Percentiles rank a stretch among this genome's conserved stretches.
Conservation (phyloP, 2,888 invertebrate genomes). For the Adineta ricciae region DNA sequence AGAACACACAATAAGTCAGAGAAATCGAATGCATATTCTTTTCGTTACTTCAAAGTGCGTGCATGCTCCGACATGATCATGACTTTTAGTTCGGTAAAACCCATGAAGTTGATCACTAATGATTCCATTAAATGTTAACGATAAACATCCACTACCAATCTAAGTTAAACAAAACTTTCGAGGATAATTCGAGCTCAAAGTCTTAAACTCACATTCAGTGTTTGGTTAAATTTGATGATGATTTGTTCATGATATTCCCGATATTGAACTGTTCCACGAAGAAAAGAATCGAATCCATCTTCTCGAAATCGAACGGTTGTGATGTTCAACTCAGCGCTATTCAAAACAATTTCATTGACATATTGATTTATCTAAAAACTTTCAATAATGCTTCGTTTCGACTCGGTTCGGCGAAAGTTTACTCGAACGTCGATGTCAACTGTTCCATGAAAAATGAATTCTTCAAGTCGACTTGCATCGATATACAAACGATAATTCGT, state of each 20-base stretch:
- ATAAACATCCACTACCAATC: conserved; percentile 4
- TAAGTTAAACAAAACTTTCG: not conserved
- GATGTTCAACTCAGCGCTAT: not conserved
- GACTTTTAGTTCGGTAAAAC: conserved; percentile 25
- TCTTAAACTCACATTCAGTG: not conserved
- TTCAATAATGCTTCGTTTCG: no score
- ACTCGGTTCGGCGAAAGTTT: not conserved
- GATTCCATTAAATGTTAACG: conserved; percentile 12
- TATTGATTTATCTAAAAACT: conserved; percentile 10
- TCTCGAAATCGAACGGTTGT: not conserved
- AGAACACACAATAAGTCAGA: not conserved
- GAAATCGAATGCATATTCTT: no score
- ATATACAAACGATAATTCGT: not conserved
- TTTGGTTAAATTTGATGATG: not conserved
- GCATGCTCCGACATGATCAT: not conserved
- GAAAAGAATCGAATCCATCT: not conserved
- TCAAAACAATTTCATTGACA: conserved; percentile 6
- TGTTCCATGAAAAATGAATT: conserved; percentile 15
- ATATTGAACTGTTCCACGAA: not conserved
- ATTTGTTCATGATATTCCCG: not conserved
- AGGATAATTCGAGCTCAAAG: not conserved
- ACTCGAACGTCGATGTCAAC: conserved; percentile 22
- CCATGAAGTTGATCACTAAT: conserved; percentile 27
- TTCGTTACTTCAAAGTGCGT: conserved; percentile 32
- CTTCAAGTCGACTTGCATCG: conserved; percentile 2